These are phyloP conservation scores for Lacanobia wlatinum DNA, from an alignment of 2,888 invertebrate genomes.

Conservation along the genomic window DNA sequence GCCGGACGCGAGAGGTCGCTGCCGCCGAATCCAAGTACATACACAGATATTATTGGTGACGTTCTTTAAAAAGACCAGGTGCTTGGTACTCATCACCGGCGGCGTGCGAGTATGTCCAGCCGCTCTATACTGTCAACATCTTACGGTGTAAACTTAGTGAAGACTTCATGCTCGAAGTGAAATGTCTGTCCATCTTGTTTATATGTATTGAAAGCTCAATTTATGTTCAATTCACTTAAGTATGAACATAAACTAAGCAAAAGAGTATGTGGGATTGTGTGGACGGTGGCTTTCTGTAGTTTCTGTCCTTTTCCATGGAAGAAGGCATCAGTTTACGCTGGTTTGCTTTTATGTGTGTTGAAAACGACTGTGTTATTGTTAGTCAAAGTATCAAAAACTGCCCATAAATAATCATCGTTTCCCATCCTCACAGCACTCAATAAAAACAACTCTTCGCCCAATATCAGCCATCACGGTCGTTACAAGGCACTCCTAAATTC, in stretches of 20 bases:
- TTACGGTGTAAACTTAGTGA: no score
- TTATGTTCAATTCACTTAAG: no score
- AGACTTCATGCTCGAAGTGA: no score
- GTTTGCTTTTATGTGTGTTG: neutral
- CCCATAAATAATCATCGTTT: constrained; percentile 34
- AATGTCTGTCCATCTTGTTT: no score
- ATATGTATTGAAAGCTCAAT: no score
- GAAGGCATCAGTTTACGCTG: neutral
- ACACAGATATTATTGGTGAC: no score
- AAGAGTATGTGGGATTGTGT: neutral
- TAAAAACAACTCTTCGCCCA: constrained; percentile 45
- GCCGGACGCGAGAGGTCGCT: no score
- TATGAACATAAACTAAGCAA: no score
- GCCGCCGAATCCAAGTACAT: no score
- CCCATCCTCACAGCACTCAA: constrained; percentile 19
- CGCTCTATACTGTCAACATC: no score
- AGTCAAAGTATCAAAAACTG: constrained; percentile 3
- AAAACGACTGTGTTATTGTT: neutral
- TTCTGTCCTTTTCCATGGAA: neutral
- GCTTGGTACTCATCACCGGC: no score
- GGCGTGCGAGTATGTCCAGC: neutral
- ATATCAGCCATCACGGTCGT: constrained; percentile 43
- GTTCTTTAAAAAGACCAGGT: no score
- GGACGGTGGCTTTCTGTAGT: neutral
- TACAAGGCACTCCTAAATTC: constrained; percentile 52